Conservation (phyloP, 2,797 vertebrate species). For the Cygnus olor region DNA sequence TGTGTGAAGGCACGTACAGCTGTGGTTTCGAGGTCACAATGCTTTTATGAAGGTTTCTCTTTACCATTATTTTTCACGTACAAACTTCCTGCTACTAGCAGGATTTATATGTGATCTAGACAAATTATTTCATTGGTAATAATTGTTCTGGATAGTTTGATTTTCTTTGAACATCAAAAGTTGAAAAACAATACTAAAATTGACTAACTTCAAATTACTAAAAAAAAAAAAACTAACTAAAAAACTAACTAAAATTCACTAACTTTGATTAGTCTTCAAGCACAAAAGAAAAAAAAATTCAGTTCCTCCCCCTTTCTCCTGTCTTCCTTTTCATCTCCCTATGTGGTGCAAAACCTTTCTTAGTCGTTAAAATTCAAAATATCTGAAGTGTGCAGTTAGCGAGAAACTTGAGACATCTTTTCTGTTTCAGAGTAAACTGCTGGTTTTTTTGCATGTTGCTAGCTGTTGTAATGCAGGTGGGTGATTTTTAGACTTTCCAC, state of each 20-base stretch:
- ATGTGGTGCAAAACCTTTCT: not conserved
- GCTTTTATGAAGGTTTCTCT: not conserved
- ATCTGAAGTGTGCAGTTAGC: not conserved
- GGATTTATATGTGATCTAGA: not conserved
- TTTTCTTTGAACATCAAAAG: not conserved
- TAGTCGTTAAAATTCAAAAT: not conserved
- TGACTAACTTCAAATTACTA: not conserved
- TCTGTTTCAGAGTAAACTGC: not conserved
- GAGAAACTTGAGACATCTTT: not conserved
- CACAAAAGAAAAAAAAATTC: not conserved
- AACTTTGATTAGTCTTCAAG: not conserved
- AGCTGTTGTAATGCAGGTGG: not conserved
- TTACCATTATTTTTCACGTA: not conserved
- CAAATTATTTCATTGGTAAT: not conserved
- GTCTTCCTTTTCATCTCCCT: not conserved
- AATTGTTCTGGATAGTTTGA: not conserved
- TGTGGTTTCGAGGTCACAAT: not conserved
- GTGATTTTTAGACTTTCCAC: not conserved
- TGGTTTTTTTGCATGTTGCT: not conserved
- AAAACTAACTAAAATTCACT: not conserved
- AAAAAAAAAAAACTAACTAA: no score
- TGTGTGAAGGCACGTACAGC: not conserved
- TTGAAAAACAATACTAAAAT: rapidly evolving
- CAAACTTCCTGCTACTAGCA: not conserved
- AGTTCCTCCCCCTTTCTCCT: not conserved